Percentiles rank a stretch among this genome's conserved stretches.
Evolutionary conservation across 2,113 vertebrate species (phyloP).

Genomic region (Lucifuga dentata): DNA sequence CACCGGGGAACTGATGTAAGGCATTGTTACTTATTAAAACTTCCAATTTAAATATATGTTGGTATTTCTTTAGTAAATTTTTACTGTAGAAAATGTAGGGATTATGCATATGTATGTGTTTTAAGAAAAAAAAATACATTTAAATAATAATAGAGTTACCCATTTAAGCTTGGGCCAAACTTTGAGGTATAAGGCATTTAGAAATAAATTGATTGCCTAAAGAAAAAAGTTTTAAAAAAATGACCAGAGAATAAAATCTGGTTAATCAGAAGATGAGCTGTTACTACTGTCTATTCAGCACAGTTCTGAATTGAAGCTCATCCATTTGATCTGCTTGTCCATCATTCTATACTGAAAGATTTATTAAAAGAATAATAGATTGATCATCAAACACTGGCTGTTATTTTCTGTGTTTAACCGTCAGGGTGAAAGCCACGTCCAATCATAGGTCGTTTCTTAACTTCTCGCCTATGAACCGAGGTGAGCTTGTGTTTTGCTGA

Average conservation of each 20-base stretch:
- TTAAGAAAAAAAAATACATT: too few species aligned
- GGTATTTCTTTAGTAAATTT: too few species aligned
- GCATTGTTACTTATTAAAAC: too few species aligned
- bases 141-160: too few species aligned
- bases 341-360: conserved; percentile 42
- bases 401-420: conserved; percentile 58
- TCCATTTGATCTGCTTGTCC: conserved; percentile 21
- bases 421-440: conserved; percentile 45
- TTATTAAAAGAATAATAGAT: conserved; percentile 59
- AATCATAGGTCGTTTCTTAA: conserved; percentile 52
- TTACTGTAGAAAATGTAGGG: too few species aligned
- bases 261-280: not conserved
- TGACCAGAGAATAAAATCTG: not conserved
- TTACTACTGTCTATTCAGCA: conserved; percentile 10
- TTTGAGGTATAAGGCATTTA: too few species aligned
- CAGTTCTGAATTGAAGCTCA: conserved; percentile 27
- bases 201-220: too few species aligned
- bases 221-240: too few species aligned
- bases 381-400: conserved; percentile 51
- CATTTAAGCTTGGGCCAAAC: too few species aligned
- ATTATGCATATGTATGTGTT: too few species aligned
- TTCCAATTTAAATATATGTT: too few species aligned
- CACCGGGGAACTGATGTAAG: too few species aligned
- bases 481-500: conserved; percentile 48
- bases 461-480: conserved; percentile 30